phyloP scores from a whole-genome alignment of 2,797 vertebrate species.

The Sus cebifrons region DNA sequence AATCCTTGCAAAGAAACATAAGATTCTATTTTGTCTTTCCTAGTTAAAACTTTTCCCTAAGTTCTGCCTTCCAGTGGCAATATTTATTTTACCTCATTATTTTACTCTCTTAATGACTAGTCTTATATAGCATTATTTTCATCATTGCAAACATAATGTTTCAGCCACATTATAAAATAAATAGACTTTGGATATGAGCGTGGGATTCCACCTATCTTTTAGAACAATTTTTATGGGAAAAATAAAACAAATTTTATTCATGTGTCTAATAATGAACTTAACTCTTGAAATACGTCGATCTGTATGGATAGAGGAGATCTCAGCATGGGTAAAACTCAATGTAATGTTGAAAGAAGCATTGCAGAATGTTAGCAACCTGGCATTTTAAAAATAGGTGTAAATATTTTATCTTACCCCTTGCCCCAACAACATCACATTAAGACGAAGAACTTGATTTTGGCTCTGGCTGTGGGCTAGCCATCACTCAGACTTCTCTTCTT shows the following conservation, averaged over 20 bases:
- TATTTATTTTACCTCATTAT: neutral
- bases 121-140: neutral
- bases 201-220: neutral
- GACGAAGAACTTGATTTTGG: neutral
- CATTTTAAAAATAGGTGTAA: neutral
- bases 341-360: neutral
- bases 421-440: neutral
- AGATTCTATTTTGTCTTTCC: neutral
- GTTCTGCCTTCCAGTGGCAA: neutral
- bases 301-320: neutral
- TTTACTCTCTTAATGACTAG: neutral
- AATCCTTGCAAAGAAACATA: neutral
- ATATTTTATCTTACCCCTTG: neutral
- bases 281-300: neutral
- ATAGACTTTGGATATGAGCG: neutral
- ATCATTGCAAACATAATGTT: neutral
- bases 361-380: neutral
- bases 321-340: neutral
- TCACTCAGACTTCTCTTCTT: neutral
- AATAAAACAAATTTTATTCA: neutral
- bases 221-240: neutral
- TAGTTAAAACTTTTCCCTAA: slow-evolving; percentile 1
- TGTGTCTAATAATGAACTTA: neutral
- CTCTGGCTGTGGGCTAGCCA: neutral
- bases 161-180: neutral